Conservation (phyloP, 2,888 invertebrate species). For the Mellilla xanthometata region DNA sequence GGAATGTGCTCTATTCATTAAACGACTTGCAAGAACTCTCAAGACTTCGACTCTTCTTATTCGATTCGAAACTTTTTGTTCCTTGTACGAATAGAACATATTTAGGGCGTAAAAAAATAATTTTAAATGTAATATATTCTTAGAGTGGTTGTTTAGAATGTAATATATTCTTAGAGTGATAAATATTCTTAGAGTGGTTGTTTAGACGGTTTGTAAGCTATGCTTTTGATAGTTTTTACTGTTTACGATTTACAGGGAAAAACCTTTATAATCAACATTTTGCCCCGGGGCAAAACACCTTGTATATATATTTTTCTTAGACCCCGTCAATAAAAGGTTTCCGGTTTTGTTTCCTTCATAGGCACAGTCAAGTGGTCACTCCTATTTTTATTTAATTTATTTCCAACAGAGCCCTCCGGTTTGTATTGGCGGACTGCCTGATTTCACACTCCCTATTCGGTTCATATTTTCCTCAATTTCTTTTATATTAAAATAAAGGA, state of each 20-base stretch:
- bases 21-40: conserved; percentile 27
- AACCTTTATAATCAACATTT: no score
- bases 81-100: no score
- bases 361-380: neutral
- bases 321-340: neutral
- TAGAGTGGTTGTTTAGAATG: no score
- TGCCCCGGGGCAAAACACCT: no score
- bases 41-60: conserved; percentile 19
- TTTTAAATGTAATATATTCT: no score
- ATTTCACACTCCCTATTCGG: conserved; percentile 55
- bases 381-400: neutral
- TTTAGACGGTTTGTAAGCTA: no score
- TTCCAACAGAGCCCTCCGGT: conserved; percentile 8
- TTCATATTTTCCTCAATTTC: conserved; percentile 44
- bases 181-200: no score
- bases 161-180: no score
- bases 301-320: no score
- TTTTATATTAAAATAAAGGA: neutral
- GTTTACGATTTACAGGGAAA: no score
- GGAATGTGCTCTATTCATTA: conserved; percentile 37
- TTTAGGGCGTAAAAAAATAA: no score
- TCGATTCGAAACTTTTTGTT: conserved; percentile 12
- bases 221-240: no score
- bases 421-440: conserved; percentile 41
- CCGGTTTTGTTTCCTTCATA: neutral